A percentile compares a stretch with the other conserved stretches of the same genome.
Evolutionary conservation across 2,888 invertebrate genomes (phyloP).

Genomic region (Hirtodrosophila cameraria): DNA sequence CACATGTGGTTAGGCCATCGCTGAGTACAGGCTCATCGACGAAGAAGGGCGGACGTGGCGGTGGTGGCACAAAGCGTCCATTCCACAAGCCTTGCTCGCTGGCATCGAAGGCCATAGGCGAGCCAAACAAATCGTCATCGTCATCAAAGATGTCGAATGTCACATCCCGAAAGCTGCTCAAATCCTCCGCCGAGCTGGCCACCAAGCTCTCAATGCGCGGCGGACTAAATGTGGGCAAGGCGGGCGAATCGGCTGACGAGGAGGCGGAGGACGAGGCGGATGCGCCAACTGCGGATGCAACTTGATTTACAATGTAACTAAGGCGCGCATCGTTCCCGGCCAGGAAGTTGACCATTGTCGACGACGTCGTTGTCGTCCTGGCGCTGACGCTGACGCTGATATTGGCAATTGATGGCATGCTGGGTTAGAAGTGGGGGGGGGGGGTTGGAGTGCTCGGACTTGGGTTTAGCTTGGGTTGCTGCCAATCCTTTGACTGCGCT

Average conservation of each 20-base stretch:
- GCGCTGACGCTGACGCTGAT: constrained; percentile 51
- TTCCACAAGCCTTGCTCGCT: constrained; percentile 84
- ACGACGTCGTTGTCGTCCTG: constrained; percentile 29
- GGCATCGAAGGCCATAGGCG: constrained; percentile 84
- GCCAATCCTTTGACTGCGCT: constrained; percentile 50
- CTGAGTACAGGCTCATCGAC: constrained; percentile 86
- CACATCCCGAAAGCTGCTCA: constrained; percentile 80
- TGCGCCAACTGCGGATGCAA: constrained; percentile 44
- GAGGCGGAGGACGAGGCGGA: constrained; percentile 17
- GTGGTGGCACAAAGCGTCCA: constrained; percentile 87
- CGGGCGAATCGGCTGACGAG: constrained; percentile 24
- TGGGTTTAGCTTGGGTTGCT: constrained; percentile 3
- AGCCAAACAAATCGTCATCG: constrained; percentile 84
- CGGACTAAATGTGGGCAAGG: constrained; percentile 76
- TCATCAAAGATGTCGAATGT: constrained; percentile 83
- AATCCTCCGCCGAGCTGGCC: constrained; percentile 82
- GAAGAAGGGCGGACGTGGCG: constrained; percentile 88
- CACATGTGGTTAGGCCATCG: constrained; percentile 90
- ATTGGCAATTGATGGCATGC: constrained; percentile 71
- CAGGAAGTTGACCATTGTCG: constrained; percentile 57
- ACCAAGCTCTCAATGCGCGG: constrained; percentile 82
- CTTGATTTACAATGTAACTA: constrained; percentile 76
- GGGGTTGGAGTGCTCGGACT: background rate
- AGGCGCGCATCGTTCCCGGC: constrained; percentile 64
- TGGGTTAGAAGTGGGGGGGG: constrained; percentile 11